Evolutionary conservation across 2,797 vertebrate genomes (phyloP).

Genomic region (Alosa sapidissima): DNA sequence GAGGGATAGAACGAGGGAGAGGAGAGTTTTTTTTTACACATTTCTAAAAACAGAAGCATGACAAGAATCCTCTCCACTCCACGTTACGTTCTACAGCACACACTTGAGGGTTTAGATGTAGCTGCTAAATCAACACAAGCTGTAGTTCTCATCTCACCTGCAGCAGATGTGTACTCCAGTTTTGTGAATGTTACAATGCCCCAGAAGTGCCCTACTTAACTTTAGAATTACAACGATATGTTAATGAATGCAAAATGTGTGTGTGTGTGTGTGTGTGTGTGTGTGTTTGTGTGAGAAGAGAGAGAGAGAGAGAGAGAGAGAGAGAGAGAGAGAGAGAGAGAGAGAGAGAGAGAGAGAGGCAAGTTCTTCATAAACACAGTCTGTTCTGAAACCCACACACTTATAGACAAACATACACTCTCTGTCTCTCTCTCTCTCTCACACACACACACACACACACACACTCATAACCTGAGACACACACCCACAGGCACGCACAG

Average conservation of each 20-base stretch:
- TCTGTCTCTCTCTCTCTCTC: too few relatives aligned
- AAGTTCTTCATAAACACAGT: neutral
- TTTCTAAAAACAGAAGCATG: constrained; percentile 28
- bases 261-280: neutral
- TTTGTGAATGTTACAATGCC: neutral
- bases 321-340: neutral
- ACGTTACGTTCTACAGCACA: constrained; percentile 36
- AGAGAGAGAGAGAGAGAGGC: neutral
- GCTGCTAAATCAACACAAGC: neutral
- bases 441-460: neutral
- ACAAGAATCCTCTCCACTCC: neutral
- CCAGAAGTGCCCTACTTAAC: neutral
- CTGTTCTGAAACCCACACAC: too few relatives aligned
- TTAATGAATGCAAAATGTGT: neutral
- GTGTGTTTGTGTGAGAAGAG: too few relatives aligned
- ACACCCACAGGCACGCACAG: neutral
- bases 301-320: neutral
- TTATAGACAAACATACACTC: too few relatives aligned
- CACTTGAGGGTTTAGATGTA: neutral
- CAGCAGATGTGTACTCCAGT: neutral
- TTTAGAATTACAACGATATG: neutral
- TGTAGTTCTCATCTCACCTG: neutral
- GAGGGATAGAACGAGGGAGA: constrained; percentile 14
- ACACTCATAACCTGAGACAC: neutral
- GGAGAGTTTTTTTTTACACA: neutral